Percentiles rank a stretch among this genome's conserved stretches.
Conservation (phyloP, 2,113 vertebrate species). For the Morone saxatilis region DNA sequence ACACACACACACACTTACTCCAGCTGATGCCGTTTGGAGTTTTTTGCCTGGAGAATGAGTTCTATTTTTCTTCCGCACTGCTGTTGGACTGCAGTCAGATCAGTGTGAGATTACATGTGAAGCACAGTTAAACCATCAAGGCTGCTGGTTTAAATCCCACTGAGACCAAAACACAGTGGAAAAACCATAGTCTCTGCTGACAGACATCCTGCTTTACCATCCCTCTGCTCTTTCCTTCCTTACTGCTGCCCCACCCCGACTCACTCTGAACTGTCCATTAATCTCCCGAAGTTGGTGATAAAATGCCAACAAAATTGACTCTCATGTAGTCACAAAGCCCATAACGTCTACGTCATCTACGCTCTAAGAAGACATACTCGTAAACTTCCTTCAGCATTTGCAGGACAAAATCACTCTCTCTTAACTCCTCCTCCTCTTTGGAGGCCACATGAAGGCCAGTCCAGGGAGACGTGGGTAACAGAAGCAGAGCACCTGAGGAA, state of each 20-base stretch:
- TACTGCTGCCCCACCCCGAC: not conserved
- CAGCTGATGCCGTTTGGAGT: constrained; percentile 25
- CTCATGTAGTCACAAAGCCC: not conserved
- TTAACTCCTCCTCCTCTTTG: not conserved
- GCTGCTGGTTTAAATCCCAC: not conserved
- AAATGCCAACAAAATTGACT: not conserved
- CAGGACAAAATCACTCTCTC: too few relatives aligned
- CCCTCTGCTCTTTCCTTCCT: too few relatives aligned
- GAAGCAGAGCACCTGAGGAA: not conserved
- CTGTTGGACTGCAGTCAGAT: not conserved
- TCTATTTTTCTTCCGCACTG: not conserved
- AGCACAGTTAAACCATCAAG: not conserved
- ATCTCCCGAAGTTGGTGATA: not conserved
- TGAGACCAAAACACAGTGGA: not conserved
- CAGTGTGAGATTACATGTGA: not conserved
- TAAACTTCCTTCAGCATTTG: too few relatives aligned
- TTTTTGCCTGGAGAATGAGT: not conserved
- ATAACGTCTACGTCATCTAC: not conserved
- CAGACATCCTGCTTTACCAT: not conserved
- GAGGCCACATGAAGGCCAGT: not conserved
- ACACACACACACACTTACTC: not conserved
- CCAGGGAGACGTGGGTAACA: not conserved
- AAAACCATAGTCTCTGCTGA: not conserved
- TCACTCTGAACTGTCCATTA: not conserved
- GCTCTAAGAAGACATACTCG: not conserved